phyloP scores from a whole-genome alignment of 2,113 vertebrate genomes.

The Pelobates fuscus region DNA sequence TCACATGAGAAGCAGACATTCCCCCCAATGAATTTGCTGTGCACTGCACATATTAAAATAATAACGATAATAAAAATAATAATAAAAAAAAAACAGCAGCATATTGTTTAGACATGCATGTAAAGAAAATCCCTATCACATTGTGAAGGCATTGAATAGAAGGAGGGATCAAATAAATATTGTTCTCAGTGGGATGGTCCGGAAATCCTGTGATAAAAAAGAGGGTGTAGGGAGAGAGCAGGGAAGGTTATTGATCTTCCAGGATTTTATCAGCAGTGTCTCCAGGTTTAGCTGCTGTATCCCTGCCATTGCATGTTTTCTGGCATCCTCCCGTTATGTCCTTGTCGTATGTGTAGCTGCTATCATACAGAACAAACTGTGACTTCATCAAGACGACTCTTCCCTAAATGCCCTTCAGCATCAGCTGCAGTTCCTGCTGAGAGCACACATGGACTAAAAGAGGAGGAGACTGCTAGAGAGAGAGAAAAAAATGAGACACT shows the following conservation, averaged over 20 bases:
- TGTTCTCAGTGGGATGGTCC: slow-evolving; percentile 28
- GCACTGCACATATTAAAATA: no score
- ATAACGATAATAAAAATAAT: not conserved
- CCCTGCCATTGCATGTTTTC: not conserved
- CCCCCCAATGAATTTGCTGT: not conserved
- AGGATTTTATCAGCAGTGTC: not conserved
- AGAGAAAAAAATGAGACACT: slow-evolving; percentile 39
- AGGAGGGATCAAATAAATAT: slow-evolving; percentile 25
- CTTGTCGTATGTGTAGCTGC: not conserved
- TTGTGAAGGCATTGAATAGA: slow-evolving; percentile 9
- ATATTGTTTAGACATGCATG: not conserved
- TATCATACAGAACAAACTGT: slow-evolving; percentile 6
- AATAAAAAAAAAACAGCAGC: no score
- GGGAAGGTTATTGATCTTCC: slow-evolving; percentile 30
- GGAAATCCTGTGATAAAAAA: slow-evolving; percentile 35
- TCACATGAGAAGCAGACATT: not conserved
- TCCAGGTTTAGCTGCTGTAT: not conserved
- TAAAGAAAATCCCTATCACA: not conserved
- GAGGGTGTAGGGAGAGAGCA: slow-evolving; percentile 17
- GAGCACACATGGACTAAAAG: slow-evolving; percentile 48
- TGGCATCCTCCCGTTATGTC: not conserved
- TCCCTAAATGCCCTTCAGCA: not conserved
- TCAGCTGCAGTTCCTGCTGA: slow-evolving; percentile 19
- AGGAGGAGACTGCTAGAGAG: slow-evolving; percentile 42
- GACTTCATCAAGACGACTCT: slow-evolving; percentile 35